Evolutionary conservation across 2,888 invertebrate genomes (phyloP), one percentile per base, ranked within the genome.

Genomic region (Axea sp.): DNA sequence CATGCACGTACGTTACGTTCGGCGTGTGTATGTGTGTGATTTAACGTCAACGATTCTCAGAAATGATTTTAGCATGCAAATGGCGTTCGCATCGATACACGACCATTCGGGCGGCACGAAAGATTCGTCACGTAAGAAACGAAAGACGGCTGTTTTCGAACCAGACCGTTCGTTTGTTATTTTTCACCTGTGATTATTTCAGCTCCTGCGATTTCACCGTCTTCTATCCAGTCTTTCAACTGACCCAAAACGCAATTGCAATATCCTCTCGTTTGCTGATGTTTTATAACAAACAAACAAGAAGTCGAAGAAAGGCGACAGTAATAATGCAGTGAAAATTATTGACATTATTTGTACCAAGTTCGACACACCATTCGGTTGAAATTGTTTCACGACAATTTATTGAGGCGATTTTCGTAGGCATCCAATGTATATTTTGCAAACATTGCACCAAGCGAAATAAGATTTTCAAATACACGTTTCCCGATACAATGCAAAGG

Each of bases 21-120:
- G 14, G 33, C 33, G 60, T 37, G 35, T 55, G 71, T 69, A 64
- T 69, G 55, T 35, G 65, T 69, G 55, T 35, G 65, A 53, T 67
- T 55, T 72, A n/a, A n/a, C 71, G 73, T 75, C 75, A 51, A 69
- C 76, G 77, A 76, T 83, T 82, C 81, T 77, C 72, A 77, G 81
- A 84, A 84, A 79, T 76, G 77, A 78, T 80, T 77, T 84, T 84
- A 79, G 81, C 81, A 84, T 84, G 83, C 84, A 80, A 80, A 81
- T 81, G 76, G 80, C 82, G 83, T 81, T 76, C 76, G 65, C 71
- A 67, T 73, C 76, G 80, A 73, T 77, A 71, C 76, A 68, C 53
- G 60, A 69, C 60, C 60, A 53, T 45, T 57, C 47, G 39, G 59
- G 59, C 55, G 69, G 53, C 60, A 74, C 60, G 74, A 69, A 73